Percentiles rank a stretch among this genome's conserved stretches.
These are phyloP conservation scores for Zonitis immaculata DNA, from an alignment of 2,888 invertebrate genomes.

Conservation along the genomic window DNA sequence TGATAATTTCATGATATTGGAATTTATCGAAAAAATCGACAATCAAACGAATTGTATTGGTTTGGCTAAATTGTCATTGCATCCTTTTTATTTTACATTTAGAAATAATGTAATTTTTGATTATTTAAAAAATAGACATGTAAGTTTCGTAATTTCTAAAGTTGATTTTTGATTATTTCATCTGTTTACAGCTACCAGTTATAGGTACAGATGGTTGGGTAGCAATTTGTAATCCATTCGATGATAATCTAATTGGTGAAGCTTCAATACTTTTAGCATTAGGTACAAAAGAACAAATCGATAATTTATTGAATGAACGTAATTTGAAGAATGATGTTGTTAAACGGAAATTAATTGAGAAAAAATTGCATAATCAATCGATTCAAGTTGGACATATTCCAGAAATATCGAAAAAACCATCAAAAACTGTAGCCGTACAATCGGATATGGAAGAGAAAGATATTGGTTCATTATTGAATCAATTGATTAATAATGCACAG, in stretches of 20 bases:
- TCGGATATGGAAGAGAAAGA: conserved; percentile 26
- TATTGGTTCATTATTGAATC: conserved; percentile 32
- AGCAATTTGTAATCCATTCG: conserved; percentile 49
- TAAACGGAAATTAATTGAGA: too few relatives aligned
- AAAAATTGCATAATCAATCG: conserved; percentile 6
- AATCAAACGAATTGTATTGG: conserved; percentile 47
- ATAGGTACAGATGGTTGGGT: conserved; percentile 59
- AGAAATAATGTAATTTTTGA: conserved; percentile 54
- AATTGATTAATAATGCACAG: conserved; percentile 28
- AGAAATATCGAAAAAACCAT: neutral
- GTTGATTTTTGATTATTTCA: conserved; percentile 5
- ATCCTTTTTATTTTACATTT: conserved; percentile 59
- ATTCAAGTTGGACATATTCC: conserved; percentile 1
- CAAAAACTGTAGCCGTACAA: conserved; percentile 12
- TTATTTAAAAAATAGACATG: conserved; percentile 54
- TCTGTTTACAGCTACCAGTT: conserved; percentile 52
- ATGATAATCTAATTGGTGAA: conserved; percentile 51
- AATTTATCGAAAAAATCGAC: conserved; percentile 51
- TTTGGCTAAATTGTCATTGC: conserved; percentile 53
- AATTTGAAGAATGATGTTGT: conserved; percentile 43
- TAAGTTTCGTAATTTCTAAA: conserved; percentile 35
- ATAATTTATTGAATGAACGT: conserved; percentile 49
- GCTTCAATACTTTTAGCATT: conserved; percentile 56
- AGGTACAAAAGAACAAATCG: conserved; percentile 58
- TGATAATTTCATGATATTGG: conserved; percentile 54